Percentiles rank a stretch among this genome's conserved stretches.
Evolutionary conservation across 1,140 invertebrate species (phyloP).

Genomic region (Sycophaga agraensis): DNA sequence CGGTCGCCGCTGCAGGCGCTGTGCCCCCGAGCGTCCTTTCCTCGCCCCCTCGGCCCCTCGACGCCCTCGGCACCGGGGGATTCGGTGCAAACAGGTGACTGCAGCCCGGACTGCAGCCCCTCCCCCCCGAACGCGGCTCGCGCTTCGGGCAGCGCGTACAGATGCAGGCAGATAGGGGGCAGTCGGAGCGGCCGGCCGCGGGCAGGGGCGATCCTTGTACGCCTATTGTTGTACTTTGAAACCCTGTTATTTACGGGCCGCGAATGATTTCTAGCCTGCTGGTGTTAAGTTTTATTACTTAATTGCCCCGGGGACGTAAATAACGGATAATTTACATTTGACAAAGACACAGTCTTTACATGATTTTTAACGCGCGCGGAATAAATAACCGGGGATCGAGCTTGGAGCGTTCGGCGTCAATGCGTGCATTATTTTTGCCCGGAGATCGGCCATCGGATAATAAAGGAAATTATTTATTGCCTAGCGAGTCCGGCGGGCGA

Average conservation of each 20-base stretch:
- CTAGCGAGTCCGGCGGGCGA: no score
- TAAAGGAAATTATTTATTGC: no score
- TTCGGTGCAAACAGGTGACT: no score
- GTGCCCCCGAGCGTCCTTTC: no score
- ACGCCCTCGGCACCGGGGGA: no score
- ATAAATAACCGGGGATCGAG: constrained; percentile 7
- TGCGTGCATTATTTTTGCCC: background rate
- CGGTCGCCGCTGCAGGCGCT: background rate
- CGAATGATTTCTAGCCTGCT: constrained; percentile 1
- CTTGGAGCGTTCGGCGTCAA: background rate
- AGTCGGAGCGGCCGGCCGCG: background rate
- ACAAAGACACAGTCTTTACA: background rate
- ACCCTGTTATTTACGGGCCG: background rate
- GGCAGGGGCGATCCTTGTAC: background rate
- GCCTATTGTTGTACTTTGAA: no score
- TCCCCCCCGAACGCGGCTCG: no score
- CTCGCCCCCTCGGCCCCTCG: no score
- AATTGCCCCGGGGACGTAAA: constrained; percentile 2
- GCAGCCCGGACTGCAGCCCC: no score
- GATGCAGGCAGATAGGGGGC: no score
- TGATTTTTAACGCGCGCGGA: background rate
- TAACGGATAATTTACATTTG: background rate
- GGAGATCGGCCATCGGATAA: no score
- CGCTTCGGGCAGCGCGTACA: no score
- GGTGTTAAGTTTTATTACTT: background rate